phyloP scores from a whole-genome alignment of 2,113 vertebrate genomes.

The Origma solitaria region DNA sequence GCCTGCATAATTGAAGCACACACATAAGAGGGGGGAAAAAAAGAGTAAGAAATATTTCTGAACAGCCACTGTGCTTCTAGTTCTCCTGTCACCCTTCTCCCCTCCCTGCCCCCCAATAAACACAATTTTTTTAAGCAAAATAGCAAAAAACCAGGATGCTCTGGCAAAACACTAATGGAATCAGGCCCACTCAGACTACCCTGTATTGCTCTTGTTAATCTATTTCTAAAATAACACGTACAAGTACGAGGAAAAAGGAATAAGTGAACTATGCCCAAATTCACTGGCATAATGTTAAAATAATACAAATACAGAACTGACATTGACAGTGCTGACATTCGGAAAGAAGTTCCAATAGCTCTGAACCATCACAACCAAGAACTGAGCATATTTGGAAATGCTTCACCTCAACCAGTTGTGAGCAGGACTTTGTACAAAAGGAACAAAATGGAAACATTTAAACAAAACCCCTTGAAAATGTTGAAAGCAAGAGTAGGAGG shows the following conservation, averaged over 20 bases:
- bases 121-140: background rate
- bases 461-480: background rate
- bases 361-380: background rate
- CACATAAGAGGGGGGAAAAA: accelerated
- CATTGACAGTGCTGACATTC: background rate
- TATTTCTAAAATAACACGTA: background rate
- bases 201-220: background rate
- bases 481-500: background rate
- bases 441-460: background rate
- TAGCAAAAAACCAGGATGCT: background rate
- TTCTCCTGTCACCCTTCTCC: background rate
- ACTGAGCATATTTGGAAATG: background rate
- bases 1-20: slow-evolving; percentile 70
- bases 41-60: background rate
- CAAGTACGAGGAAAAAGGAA: background rate
- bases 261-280: background rate
- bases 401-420: background rate
- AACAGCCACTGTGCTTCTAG: background rate
- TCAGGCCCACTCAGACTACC: background rate
- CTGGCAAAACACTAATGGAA: background rate
- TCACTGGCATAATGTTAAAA: background rate
- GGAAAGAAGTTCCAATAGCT: background rate
- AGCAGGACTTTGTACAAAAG: background rate
- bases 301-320: background rate
- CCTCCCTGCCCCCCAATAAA: background rate